Evolutionary conservation across 2,888 invertebrate species (phyloP), one percentile per base, ranked within the genome.

Genomic region (Cartodere bifasciata): DNA sequence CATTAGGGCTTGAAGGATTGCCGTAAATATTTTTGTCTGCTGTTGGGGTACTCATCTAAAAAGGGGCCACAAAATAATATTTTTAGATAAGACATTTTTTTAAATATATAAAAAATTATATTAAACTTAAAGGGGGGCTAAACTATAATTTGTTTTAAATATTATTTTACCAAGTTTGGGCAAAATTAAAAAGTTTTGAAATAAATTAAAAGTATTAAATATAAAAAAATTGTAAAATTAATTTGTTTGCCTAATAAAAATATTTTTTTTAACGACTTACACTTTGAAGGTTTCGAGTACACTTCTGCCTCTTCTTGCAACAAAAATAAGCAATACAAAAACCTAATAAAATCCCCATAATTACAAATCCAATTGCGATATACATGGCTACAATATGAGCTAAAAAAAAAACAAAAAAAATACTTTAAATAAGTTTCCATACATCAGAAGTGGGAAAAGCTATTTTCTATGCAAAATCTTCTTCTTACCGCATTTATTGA

Each of bases 1-100:
- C 44, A 44, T 77, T 79, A 43, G 77, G 79, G 9, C 77, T 65
- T 49, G 75, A 75, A 3, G 80, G 77, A 51, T 81, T 78, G 2
- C 83, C 83, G 55, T 84, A 84, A 43, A 84, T 83, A 55, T 84
- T 84, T 56, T 83, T 82, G 56, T 79, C 72, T 13, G 74, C 78
- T 55, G 72, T 74, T 1, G 78, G 78, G 33, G 77, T 62, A 48
- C 71, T 76, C 44, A 78, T 77, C 59, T 60, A 20, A 28, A 39
- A 32, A 30, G n/a, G n/a, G n/a, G n/a, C n/a, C n/a, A n/a, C n/a
- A n/a, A n/a, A n/a, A n/a, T n/a, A n/a, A n/a, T n/a, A n/a, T n/a
- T n/a, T n/a, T n/a, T n/a, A n/a, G n/a, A n/a, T n/a, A n/a, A n/a
- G n/a, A n/a, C n/a, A n/a, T n/a, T n/a, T n/a, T n/a, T n/a, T n/a